Conservation (phyloP, 2,797 vertebrate genomes). For the Falco concolor region DNA sequence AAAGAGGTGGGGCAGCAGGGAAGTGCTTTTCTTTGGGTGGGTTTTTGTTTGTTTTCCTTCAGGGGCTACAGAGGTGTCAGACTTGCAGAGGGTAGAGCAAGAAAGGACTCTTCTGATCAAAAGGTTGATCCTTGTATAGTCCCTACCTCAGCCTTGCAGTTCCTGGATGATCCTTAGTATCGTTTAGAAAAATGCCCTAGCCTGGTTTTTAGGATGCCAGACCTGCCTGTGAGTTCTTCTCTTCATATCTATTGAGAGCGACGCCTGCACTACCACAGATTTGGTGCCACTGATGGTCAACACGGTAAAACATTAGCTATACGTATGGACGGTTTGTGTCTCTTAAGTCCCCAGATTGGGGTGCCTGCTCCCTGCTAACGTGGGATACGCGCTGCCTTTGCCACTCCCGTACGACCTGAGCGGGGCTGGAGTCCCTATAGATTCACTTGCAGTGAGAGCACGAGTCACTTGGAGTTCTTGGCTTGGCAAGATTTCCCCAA, state of each 20-base stretch:
- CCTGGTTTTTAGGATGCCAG: neutral
- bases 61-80: neutral
- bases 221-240: neutral
- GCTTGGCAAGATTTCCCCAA: neutral
- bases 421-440: too few relatives aligned
- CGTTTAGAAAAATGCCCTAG: neutral
- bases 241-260: fast-evolving
- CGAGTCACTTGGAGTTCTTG: neutral
- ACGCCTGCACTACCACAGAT: neutral
- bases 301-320: neutral
- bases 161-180: neutral
- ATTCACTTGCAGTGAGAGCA: neutral
- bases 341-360: neutral
- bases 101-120: neutral
- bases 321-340: neutral
- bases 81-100: neutral
- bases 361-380: neutral
- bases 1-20: neutral
- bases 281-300: neutral
- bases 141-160: neutral
- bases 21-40: neutral
- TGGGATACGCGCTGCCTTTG: neutral
- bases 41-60: neutral
- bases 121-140: neutral
- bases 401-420: neutral